phyloP scores from a whole-genome alignment of 2,797 vertebrate species.

The Macrochelys suwanniensis region DNA sequence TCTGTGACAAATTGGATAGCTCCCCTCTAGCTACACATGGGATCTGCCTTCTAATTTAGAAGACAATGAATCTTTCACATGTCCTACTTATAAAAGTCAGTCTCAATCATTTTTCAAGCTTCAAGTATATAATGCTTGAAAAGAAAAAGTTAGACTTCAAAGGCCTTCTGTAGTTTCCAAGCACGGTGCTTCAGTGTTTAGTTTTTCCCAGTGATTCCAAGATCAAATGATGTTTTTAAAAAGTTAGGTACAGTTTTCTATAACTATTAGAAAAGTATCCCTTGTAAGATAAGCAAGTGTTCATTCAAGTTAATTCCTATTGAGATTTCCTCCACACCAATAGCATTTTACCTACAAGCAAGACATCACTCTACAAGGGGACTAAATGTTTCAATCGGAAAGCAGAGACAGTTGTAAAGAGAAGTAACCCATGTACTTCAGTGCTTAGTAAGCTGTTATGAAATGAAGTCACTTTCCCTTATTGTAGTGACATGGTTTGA shows the following conservation, averaged over 20 bases:
- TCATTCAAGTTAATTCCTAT: neutral
- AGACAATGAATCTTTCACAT: neutral
- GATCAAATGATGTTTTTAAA: neutral
- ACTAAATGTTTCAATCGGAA: neutral
- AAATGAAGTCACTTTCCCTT: neutral
- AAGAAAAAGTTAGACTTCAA: accelerated
- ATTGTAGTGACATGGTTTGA: constrained; percentile 3
- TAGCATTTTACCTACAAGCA: neutral
- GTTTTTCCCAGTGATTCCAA: neutral
- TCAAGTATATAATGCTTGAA: neutral
- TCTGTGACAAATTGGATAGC: neutral
- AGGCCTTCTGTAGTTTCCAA: neutral
- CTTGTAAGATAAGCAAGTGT: neutral
- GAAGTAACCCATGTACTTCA: neutral
- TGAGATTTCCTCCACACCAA: neutral
- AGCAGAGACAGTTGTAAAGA: neutral
- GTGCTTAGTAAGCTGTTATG: neutral
- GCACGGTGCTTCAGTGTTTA: neutral
- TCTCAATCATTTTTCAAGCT: neutral
- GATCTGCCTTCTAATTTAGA: constrained; percentile 29
- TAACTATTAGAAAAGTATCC: neutral
- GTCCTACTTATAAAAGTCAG: neutral
- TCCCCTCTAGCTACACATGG: neutral
- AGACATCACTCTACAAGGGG: neutral
- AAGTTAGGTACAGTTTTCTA: neutral